Percentiles rank a stretch among this genome's conserved stretches.
phyloP scores from a whole-genome alignment of 2,113 vertebrate genomes.

The Cichladusa arquata region DNA sequence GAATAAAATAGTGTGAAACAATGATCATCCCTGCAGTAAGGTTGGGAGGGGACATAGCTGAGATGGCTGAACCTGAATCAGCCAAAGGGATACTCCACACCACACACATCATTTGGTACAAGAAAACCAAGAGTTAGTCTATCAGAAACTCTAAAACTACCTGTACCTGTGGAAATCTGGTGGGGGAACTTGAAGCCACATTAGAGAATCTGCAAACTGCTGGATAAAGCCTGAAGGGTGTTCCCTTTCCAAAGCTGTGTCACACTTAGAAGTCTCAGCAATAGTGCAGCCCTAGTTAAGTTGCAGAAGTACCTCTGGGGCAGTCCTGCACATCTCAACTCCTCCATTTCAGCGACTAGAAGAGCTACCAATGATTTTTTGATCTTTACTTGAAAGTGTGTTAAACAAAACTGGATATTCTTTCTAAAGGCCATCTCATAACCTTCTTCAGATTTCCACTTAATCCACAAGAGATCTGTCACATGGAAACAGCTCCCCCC shows the following conservation, averaged over 20 bases:
- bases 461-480: not conserved
- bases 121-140: not conserved
- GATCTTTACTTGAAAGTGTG: not conserved
- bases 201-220: not conserved
- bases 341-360: not conserved
- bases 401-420: not conserved
- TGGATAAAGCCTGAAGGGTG: not conserved
- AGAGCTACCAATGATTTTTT: not conserved
- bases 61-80: not conserved
- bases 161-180: not conserved
- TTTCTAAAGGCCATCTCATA: not conserved
- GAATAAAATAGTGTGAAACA: not conserved
- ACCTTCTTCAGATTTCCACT: not conserved
- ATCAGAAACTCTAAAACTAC: not conserved
- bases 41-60: accelerated
- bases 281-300: not conserved
- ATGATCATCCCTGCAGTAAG: not conserved
- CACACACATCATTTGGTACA: not conserved
- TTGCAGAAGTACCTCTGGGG: not conserved
- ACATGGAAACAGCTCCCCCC: not conserved
- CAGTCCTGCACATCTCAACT: not conserved
- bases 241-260: not conserved
- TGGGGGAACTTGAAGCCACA: accelerated
- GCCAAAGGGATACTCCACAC: not conserved
- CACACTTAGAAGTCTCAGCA: not conserved